These are phyloP conservation scores for Coptodon bakossiorum DNA, from an alignment of 2,113 vertebrate genomes.

Conservation along the genomic window DNA sequence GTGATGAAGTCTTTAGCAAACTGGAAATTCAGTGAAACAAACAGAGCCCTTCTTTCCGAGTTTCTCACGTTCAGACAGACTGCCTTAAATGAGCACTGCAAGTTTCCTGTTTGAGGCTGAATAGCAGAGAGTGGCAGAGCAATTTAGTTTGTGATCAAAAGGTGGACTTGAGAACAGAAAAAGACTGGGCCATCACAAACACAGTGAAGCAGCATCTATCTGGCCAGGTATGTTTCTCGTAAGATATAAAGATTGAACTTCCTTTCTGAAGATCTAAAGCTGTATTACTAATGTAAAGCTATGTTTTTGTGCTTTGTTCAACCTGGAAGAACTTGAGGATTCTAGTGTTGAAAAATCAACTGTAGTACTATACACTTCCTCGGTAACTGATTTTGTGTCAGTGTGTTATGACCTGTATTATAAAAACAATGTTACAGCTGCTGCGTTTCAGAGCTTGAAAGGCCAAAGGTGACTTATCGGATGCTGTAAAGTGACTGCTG, in stretches of 20 bases:
- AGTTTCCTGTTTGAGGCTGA: slow-evolving; percentile 15
- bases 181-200: not conserved
- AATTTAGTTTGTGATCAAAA: not conserved
- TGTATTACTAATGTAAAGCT: not conserved
- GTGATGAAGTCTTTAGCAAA: not conserved
- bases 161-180: not conserved
- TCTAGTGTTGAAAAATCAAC: not conserved
- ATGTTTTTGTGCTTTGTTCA: not conserved
- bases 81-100: not conserved
- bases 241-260: not conserved
- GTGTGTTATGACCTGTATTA: not conserved
- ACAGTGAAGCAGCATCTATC: not conserved
- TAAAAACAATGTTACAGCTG: not conserved
- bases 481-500: not conserved
- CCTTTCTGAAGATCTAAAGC: not conserved
- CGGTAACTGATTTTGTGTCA: not conserved
- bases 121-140: not conserved
- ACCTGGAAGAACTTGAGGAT: not conserved
- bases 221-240: not conserved
- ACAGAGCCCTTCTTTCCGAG: not conserved
- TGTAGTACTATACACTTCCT: not conserved
- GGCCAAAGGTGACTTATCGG: not conserved
- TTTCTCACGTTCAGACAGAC: not conserved
- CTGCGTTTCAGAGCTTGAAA: not conserved
- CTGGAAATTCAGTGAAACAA: not conserved